Evolutionary conservation across 2,888 invertebrate genomes (phyloP).

Genomic region (Fragum whitleyi): DNA sequence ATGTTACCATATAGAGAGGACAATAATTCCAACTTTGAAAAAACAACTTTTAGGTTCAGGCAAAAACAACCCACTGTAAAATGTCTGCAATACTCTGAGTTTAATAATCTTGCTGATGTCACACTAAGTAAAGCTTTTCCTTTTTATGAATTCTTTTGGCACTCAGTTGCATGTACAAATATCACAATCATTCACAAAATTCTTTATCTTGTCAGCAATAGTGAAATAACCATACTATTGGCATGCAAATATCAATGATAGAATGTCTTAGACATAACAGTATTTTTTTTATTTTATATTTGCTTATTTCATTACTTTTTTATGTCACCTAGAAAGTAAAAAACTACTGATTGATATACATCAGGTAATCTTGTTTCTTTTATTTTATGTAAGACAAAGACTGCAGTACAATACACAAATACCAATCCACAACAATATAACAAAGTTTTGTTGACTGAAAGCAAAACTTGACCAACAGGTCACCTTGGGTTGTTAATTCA

Average conservation of each 20-base stretch:
- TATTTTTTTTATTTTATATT: too few species aligned
- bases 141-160: neutral
- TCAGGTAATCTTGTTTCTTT: too few species aligned
- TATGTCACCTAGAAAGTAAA: too few species aligned
- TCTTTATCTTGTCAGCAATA: neutral
- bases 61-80: constrained; percentile 21
- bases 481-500: neutral
- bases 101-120: neutral
- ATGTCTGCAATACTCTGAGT: constrained; percentile 23
- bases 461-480: neutral
- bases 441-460: neutral
- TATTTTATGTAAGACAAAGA: too few species aligned
- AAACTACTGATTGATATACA: too few species aligned
- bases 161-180: neutral
- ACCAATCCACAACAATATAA: too few species aligned
- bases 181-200: neutral
- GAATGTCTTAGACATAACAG: too few species aligned
- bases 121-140: constrained; percentile 17
- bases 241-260: neutral
- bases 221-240: neutral
- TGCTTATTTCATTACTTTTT: too few species aligned
- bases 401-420: too few species aligned
- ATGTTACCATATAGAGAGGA: neutral
- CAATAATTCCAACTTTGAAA: neutral
- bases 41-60: neutral